These are phyloP conservation scores for Lepidurus packardi DNA, from an alignment of 1,140 invertebrate species.

Conservation along the genomic window DNA sequence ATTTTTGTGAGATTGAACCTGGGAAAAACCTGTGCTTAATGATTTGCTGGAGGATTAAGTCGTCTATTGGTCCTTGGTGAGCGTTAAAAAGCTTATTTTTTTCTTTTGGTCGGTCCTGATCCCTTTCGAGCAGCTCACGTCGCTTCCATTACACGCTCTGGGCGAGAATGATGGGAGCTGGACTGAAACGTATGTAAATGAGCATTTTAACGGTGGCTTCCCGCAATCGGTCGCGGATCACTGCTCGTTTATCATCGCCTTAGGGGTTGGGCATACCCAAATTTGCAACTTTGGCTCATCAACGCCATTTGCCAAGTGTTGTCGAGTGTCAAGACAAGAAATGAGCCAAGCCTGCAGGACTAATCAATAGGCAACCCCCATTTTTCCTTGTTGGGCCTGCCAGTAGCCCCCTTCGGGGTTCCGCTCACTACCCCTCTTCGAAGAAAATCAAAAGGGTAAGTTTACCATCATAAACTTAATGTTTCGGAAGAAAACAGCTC, in stretches of 20 bases:
- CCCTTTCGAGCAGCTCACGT: not conserved
- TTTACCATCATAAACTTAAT: not conserved
- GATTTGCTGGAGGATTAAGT: too few species aligned
- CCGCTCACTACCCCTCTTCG: not conserved
- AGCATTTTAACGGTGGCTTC: slow-evolving; percentile 18
- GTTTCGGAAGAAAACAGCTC: not conserved
- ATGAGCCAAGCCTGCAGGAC: slow-evolving; percentile 16
- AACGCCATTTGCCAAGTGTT: slow-evolving; percentile 21
- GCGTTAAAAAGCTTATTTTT: too few species aligned
- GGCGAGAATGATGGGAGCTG: not conserved
- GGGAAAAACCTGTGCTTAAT: too few species aligned
- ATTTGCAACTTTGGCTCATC: slow-evolving; percentile 19
- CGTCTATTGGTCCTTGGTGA: not conserved
- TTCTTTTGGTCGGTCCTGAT: not conserved
- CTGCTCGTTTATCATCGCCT: not conserved
- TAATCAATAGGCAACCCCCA: slow-evolving; percentile 18
- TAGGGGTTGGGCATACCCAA: not conserved
- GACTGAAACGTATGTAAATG: slow-evolving; percentile 22
- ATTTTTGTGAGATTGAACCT: too few species aligned
- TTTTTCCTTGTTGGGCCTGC: not conserved
- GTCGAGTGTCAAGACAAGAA: slow-evolving; percentile 21
- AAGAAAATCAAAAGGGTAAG: slow-evolving; percentile 6
- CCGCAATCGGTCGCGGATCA: slow-evolving; percentile 20
- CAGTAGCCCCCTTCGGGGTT: not conserved
- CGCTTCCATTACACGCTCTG: not conserved